Base-by-base conservation (phyloP, 2,797 vertebrate genomes). In the Rhinella marina region DNA sequence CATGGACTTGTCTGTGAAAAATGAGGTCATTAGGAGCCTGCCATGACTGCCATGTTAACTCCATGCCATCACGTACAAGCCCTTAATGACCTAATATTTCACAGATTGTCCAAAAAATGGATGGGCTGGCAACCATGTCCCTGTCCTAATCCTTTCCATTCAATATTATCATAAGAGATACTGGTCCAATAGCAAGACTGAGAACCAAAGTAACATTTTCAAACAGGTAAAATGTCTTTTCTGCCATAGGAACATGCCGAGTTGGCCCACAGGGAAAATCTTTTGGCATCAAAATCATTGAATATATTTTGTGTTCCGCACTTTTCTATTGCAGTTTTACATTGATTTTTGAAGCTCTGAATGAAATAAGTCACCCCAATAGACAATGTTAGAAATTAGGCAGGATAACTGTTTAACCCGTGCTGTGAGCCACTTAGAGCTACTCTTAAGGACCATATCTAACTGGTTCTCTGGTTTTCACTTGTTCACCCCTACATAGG, bases 11-110 rank as follows among this genome's bases (percentile, higher is more conserved):
- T 32, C 17, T 41, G 17, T 73, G 70, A 73, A 75, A n/a, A 75
- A 75, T 75, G 72, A 75, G 19, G 41, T 50, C 29, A 73, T 72
- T 72, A 72, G 68, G 16, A 72, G 68, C 14, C 29, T 70, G 66
- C 16, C n/a, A 3, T 14, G 66, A 32, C 29, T 72, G 68, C 16
- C 70, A 72, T 72, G 29, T 72, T 72, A 73, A 41, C 19, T 48
- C 12, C 32, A 75, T 13, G 41, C 32, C 41, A 50, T 75, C 72
- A 75, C 13, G 14, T 50, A 48, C 72, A 32, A 7, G 11, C 21
- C 10, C 41, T 50, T 21, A 75, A 75, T 75, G 72, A n/a, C 9
- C 41, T 50, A n/a, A 75, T 75, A 50, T 75, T 75, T 75, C 72
- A 75, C 17, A 41, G 2, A 19, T 2, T 21, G 7, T 73, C 17